phyloP scores from a whole-genome alignment of 2,797 vertebrate species.

The Falco columbarius region DNA sequence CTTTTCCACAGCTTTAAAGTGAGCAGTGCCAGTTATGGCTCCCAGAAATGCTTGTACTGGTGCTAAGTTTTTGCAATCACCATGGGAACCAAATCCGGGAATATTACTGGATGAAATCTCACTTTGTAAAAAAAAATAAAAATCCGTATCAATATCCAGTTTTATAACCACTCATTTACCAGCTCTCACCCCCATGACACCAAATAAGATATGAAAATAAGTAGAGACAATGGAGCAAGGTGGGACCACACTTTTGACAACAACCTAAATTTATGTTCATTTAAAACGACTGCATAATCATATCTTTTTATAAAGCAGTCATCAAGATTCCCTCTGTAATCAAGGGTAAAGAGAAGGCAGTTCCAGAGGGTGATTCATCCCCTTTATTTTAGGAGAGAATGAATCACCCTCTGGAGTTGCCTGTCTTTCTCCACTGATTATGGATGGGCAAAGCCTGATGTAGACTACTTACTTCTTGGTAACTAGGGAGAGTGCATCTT shows the following conservation, averaged over 20 bases:
- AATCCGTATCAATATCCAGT: not conserved
- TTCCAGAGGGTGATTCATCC: constrained; percentile 45
- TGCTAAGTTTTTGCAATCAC: not conserved
- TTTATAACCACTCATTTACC: not conserved
- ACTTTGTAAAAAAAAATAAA: not conserved
- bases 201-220: not conserved
- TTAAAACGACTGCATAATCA: constrained; percentile 33
- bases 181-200: not conserved
- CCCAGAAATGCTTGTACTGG: not conserved
- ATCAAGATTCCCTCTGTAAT: constrained; percentile 51
- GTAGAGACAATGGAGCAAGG: not conserved
- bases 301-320: constrained; percentile 13
- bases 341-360: constrained; percentile 46
- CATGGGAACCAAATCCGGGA: not conserved
- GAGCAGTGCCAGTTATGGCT: not conserved
- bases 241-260: not conserved
- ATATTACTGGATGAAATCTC: not conserved
- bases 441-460: constrained; percentile 22
- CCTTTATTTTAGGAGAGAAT: constrained; percentile 46
- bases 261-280: constrained; percentile 21
- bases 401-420: constrained; percentile 44
- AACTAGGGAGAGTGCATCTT: not conserved
- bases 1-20: not conserved
- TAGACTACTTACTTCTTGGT: not conserved
- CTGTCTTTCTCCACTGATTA: constrained; percentile 9